Conservation (phyloP, 2,888 invertebrate species). For the Leucophora obtusa region DNA sequence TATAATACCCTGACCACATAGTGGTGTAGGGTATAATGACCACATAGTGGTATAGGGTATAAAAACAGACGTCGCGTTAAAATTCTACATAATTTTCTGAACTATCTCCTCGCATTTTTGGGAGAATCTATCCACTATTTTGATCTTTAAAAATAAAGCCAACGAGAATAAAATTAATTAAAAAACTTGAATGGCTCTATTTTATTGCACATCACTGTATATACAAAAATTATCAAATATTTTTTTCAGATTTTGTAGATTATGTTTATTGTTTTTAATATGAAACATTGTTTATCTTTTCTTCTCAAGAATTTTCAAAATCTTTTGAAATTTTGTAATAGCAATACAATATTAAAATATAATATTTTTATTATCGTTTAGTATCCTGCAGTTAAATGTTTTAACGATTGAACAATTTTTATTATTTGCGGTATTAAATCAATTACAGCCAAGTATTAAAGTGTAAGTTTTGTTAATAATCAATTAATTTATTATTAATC, state of each 20-base stretch:
- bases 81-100: no score
- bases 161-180: no score
- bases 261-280: not conserved
- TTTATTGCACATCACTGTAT: no score
- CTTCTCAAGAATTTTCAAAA: not conserved
- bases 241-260: conserved; percentile 1
- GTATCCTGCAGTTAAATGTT: conserved; percentile 45
- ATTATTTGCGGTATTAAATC: conserved; percentile 32
- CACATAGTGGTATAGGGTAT: no score
- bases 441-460: conserved; percentile 35
- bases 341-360: conserved; percentile 1
- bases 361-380: conserved; percentile 35
- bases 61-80: no score
- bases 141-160: no score
- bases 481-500: conserved; percentile 46
- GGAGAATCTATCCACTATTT: no score
- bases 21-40: no score
- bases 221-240: not conserved
- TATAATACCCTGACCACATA: no score
- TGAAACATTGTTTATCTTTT: conserved; percentile 12
- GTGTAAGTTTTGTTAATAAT: conserved; percentile 27
- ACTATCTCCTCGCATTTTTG: no score
- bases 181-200: no score
- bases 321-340: conserved; percentile 1
- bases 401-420: conserved; percentile 39